Evolutionary conservation across 2,888 invertebrate genomes (phyloP).

Genomic region (Mythimna loreyi): DNA sequence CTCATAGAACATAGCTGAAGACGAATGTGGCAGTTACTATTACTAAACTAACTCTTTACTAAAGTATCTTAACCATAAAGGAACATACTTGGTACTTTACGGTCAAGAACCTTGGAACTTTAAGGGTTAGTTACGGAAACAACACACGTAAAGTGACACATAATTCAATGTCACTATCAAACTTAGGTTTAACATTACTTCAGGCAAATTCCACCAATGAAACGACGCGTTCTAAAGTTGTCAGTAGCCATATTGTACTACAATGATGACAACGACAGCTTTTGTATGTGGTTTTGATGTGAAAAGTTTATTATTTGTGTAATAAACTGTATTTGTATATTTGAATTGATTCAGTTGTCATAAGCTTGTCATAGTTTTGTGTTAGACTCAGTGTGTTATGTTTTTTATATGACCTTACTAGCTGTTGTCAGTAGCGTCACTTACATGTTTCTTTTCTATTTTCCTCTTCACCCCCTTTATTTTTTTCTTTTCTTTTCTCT

Average conservation of each 20-base stretch:
- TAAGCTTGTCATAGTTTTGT: not conserved
- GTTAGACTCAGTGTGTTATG: no score
- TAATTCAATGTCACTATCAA: not conserved
- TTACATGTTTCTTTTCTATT: no score
- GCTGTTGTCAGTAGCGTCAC: no score
- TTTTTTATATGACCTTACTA: no score
- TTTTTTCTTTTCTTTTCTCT: no score
- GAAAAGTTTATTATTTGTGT: not conserved
- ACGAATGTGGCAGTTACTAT: not conserved
- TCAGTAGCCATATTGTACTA: not conserved
- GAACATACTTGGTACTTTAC: not conserved
- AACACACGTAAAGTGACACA: not conserved
- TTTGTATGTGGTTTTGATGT: not conserved
- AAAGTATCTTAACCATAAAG: no score
- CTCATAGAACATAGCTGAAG: not conserved
- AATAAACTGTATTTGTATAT: not conserved
- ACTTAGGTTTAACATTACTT: not conserved
- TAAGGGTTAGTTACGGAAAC: not conserved
- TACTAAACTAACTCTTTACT: no score
- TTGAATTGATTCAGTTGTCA: not conserved
- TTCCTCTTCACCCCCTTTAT: no score
- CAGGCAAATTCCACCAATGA: not conserved
- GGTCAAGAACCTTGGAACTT: constrained; percentile 1
- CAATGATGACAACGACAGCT: not conserved
- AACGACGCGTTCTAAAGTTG: not conserved